Conservation (phyloP, 2,888 invertebrate species). For the Hybos culiciformis region DNA sequence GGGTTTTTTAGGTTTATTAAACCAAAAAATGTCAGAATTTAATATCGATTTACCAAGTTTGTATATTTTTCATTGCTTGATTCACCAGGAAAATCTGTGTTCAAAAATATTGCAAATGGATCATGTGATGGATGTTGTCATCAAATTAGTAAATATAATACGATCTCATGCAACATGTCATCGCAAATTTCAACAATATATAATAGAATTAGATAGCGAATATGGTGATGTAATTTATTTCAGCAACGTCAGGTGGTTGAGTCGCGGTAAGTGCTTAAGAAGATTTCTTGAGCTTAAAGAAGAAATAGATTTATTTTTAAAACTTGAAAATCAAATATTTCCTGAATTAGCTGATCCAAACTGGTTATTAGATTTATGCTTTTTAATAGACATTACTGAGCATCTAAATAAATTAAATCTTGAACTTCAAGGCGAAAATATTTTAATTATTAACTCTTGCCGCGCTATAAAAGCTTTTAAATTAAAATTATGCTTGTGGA, state of each 20-base stretch:
- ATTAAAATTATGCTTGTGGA: neutral
- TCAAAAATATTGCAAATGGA: conserved; percentile 1
- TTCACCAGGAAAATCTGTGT: conserved; percentile 4
- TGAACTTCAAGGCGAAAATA: neutral
- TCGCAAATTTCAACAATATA: conserved; percentile 2
- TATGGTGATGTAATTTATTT: conserved; percentile 8
- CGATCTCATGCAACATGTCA: neutral
- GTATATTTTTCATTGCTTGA: conserved; percentile 4
- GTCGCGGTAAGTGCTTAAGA: conserved; percentile 6
- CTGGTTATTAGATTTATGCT: neutral
- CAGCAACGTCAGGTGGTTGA: conserved; percentile 7
- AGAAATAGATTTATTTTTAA: conserved; percentile 6
- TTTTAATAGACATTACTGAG: neutral
- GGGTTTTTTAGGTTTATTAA: neutral
- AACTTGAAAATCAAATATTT: neutral
- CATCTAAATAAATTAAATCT: neutral
- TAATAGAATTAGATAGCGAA: conserved; percentile 5
- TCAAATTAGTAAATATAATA: conserved; percentile 1
- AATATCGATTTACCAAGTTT: conserved; percentile 2
- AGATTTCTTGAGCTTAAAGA: conserved; percentile 7
- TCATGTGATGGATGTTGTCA: neutral
- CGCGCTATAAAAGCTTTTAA: neutral
- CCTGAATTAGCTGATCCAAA: neutral
- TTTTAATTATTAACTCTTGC: neutral
- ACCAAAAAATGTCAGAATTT: neutral